Conservation (phyloP, 1,140 invertebrate species). For the Procambarus virginalis region DNA sequence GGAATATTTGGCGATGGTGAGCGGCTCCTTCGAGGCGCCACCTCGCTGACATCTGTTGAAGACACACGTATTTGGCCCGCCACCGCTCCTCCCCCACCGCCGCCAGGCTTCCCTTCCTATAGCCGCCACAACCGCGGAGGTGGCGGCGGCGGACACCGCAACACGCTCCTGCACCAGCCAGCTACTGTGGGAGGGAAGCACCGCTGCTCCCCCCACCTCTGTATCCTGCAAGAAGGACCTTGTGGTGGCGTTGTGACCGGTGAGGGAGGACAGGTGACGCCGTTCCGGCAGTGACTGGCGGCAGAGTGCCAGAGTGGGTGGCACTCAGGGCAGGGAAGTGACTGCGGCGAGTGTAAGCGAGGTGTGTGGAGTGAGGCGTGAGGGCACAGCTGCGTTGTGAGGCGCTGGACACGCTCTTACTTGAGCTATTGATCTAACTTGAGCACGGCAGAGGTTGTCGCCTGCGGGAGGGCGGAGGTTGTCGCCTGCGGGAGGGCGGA, state of each 20-base stretch:
- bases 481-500: too few species aligned
- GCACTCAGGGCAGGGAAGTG: not conserved
- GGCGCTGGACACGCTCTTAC: slow-evolving; percentile 30
- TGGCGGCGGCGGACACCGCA: not conserved
- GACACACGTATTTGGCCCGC: not conserved
- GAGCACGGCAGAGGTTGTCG: not conserved
- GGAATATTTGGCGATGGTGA: not conserved
- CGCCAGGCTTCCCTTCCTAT: not conserved
- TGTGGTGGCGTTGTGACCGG: too few species aligned
- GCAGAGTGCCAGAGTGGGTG: too few species aligned
- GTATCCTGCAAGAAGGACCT: too few species aligned
- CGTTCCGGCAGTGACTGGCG: not conserved
- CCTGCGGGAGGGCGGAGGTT: too few species aligned
- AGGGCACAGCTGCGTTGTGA: not conserved
- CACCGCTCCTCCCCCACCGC: not conserved
- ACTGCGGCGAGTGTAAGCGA: not conserved
- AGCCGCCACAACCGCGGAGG: not conserved
- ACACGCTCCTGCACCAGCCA: not conserved
- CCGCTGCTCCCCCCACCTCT: not conserved
- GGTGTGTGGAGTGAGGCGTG: not conserved
- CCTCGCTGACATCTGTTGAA: not conserved
- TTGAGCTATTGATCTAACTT: slow-evolving; percentile 31
- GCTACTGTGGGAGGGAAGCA: not conserved
- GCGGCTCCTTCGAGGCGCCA: not conserved
- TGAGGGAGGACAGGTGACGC: not conserved